Evolutionary conservation across 2,888 invertebrate species (phyloP).

Genomic region (Campoletis raptor): DNA sequence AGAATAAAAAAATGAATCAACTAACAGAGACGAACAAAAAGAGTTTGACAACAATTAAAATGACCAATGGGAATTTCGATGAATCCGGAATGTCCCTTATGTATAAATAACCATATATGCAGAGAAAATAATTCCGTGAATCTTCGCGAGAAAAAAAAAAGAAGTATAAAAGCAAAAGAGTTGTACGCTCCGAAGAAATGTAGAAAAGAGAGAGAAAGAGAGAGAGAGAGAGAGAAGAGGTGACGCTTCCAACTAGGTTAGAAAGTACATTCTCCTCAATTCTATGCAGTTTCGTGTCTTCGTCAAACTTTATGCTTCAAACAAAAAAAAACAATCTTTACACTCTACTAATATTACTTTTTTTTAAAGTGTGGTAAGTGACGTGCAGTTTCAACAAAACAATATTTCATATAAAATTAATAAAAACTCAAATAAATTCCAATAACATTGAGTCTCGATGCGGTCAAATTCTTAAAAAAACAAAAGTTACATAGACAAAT

Average conservation of each 20-base stretch:
- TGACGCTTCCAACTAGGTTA: conserved; percentile 71
- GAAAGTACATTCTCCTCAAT: conserved; percentile 71
- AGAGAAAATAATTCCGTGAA: conserved; percentile 48
- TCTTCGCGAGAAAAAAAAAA: conserved; percentile 32
- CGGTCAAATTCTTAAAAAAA: no score
- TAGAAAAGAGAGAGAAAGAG: conserved; percentile 46
- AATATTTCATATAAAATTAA: not conserved
- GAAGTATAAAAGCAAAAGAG: conserved; percentile 49
- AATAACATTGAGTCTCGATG: not conserved
- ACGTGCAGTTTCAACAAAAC: not conserved
- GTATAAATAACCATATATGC: conserved; percentile 3
- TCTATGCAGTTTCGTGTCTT: conserved; percentile 61
- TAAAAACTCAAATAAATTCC: not conserved
- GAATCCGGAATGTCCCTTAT: not conserved
- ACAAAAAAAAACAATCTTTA: conserved; percentile 2
- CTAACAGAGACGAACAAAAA: not conserved
- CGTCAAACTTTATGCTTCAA: conserved; percentile 42
- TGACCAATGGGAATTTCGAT: not conserved
- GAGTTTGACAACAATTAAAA: not conserved
- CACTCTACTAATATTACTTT: conserved; percentile 14
- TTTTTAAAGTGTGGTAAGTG: not conserved
- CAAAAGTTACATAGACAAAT: no score
- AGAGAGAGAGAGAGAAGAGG: conserved; percentile 55
- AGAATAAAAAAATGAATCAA: not conserved
- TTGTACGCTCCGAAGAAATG: conserved; percentile 31